These are phyloP conservation scores for Apantesis nais DNA, from an alignment of 2,888 invertebrate genomes.

Conservation along the genomic window DNA sequence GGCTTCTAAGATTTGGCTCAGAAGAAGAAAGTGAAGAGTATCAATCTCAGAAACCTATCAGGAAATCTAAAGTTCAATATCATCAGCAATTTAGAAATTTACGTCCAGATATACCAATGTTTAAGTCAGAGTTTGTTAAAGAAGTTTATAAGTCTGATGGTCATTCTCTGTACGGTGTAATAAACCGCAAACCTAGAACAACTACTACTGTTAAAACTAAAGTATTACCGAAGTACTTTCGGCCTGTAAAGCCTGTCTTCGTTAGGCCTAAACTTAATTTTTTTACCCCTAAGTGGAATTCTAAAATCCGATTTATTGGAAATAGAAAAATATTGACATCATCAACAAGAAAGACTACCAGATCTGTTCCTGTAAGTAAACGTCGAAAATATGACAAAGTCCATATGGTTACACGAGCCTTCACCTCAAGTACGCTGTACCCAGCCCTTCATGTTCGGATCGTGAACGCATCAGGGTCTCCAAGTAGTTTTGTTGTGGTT, in stretches of 20 bases:
- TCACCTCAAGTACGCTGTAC: not conserved
- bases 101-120: not conserved
- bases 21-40: not conserved
- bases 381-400: conserved; percentile 4
- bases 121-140: not conserved
- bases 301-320: not conserved
- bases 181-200: not conserved
- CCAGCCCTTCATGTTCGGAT: not conserved
- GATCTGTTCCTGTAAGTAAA: not conserved
- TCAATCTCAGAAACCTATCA: not conserved
- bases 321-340: not conserved
- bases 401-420: not conserved
- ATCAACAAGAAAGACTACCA: not conserved
- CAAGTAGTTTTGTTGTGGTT: not conserved
- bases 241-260: not conserved
- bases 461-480: not conserved
- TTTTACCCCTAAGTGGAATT: not conserved
- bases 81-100: not conserved
- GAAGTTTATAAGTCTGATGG: no score
- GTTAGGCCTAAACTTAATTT: not conserved
- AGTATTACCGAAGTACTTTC: not conserved
- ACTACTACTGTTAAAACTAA: not conserved
- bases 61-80: not conserved
- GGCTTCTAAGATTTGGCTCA: not conserved
- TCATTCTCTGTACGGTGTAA: not conserved